Evolutionary conservation across 1,140 invertebrate species (phyloP).

Genomic region (Calosoma granatense): DNA sequence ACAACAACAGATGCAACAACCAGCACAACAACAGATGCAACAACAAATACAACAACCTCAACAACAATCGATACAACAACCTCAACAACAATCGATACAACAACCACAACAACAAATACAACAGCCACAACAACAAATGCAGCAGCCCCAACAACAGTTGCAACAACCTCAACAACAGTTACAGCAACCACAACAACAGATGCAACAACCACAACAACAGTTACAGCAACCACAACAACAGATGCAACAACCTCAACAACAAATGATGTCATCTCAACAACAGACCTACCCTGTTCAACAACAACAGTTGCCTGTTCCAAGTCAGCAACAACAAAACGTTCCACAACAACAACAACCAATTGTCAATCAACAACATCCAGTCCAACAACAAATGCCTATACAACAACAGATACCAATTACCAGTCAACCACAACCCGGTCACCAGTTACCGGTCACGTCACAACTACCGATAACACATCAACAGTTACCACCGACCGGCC

Average conservation of each 20-base stretch:
- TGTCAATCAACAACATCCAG: too few relatives aligned
- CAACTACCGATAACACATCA: background rate
- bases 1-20: constrained; percentile 12
- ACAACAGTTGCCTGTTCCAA: constrained; percentile 13
- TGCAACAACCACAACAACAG: constrained; percentile 18
- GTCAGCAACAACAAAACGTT: constrained; percentile 13
- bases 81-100: constrained; percentile 13
- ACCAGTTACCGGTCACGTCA: constrained; percentile 13
- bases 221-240: constrained; percentile 18
- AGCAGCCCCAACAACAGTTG: constrained; percentile 17
- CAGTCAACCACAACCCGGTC: constrained; percentile 12
- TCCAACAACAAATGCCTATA: constrained; percentile 18
- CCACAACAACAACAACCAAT: constrained; percentile 9
- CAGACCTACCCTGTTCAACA: too few relatives aligned
- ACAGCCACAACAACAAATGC: constrained; percentile 14
- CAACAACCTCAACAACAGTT: constrained; percentile 21
- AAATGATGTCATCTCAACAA: constrained; percentile 17
- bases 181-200: constrained; percentile 15
- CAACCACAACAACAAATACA: constrained; percentile 16
- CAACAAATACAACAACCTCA: constrained; percentile 15
- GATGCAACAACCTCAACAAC: constrained; percentile 14
- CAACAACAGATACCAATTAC: constrained; percentile 16
- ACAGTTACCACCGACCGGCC: constrained; percentile 9
- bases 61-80: constrained; percentile 14
- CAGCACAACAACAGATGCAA: constrained; percentile 19